These are phyloP conservation scores for Clarias fuscus DNA, from an alignment of 2,797 vertebrate species.

Conservation along the genomic window DNA sequence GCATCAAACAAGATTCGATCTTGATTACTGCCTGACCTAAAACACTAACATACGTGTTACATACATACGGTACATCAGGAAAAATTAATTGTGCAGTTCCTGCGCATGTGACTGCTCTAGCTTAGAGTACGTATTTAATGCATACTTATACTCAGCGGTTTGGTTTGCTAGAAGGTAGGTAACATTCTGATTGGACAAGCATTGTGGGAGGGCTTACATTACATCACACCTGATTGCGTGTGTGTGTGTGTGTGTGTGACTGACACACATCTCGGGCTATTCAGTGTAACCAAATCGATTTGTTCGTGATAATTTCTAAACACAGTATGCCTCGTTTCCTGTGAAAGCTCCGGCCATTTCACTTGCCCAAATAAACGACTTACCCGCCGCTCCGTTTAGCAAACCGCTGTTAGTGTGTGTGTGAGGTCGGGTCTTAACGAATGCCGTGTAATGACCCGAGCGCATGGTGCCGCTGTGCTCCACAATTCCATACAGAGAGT, in stretches of 20 bases:
- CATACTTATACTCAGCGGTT: background rate
- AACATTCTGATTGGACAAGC: background rate
- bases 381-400: slow-evolving; percentile 74
- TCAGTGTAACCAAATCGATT: background rate
- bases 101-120: background rate
- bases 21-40: background rate
- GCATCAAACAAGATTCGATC: background rate
- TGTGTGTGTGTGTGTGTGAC: no score
- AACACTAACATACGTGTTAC: background rate
- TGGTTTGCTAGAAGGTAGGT: background rate
- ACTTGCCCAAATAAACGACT: background rate
- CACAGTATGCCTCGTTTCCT: background rate
- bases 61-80: background rate
- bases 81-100: background rate
- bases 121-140: no score
- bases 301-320: background rate
- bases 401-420: slow-evolving; percentile 62
- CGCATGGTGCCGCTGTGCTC: slow-evolving; percentile 98
- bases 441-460: slow-evolving; percentile 95
- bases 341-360: background rate
- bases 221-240: no score
- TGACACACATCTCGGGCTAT: background rate
- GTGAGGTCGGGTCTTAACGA: slow-evolving; percentile 81
- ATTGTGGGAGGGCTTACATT: no score
- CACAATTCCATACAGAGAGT: slow-evolving; percentile 92